phyloP scores from a whole-genome alignment of 2,113 vertebrate species.

The Colinus virginianus region DNA sequence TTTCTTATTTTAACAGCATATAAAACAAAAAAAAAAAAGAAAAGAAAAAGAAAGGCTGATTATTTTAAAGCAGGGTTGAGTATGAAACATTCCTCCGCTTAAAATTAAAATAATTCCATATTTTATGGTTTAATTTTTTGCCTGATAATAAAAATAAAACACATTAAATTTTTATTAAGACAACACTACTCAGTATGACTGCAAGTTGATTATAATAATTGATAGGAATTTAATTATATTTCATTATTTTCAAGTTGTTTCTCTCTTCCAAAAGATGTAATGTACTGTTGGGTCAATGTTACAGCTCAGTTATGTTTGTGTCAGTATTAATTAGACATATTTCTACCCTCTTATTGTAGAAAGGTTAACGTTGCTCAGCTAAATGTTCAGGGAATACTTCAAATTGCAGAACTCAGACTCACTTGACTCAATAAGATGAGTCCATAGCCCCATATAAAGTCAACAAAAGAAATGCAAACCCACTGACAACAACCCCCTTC shows the following conservation, averaged over 20 bases:
- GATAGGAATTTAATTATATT: neutral
- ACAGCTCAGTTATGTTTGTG: neutral
- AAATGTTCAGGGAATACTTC: neutral
- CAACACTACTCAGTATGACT: neutral
- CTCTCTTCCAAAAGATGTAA: neutral
- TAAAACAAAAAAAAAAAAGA: neutral
- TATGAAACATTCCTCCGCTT: neutral
- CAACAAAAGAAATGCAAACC: neutral
- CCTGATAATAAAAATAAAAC: neutral
- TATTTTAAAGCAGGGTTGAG: neutral
- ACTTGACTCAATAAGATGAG: neutral
- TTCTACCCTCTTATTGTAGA: neutral
- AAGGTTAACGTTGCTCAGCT: neutral
- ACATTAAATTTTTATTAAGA: conserved; percentile 15
- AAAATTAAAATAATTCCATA: neutral
- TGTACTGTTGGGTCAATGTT: neutral
- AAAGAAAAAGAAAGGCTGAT: neutral
- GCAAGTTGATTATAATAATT: neutral
- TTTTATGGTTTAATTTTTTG: conserved; percentile 19
- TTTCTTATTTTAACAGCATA: neutral
- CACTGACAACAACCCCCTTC: neutral
- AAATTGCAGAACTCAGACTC: neutral
- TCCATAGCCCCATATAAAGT: neutral
- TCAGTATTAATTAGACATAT: neutral
- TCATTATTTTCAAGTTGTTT: neutral